phyloP scores from a whole-genome alignment of 2,113 vertebrate genomes.

The Cryptotis parvus region DNA sequence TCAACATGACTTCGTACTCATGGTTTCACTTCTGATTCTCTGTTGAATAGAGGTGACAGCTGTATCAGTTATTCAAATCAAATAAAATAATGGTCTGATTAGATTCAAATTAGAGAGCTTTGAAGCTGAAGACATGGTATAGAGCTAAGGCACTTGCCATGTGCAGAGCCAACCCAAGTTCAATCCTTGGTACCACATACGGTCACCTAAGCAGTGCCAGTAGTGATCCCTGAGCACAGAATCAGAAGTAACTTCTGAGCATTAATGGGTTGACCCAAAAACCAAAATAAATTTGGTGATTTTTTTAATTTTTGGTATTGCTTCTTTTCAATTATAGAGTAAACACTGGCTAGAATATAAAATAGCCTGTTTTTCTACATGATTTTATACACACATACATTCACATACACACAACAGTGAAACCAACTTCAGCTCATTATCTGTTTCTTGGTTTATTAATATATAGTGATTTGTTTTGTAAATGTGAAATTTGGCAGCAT shows the following conservation, averaged over 20 bases:
- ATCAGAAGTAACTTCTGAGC: no score
- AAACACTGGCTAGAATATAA: slow-evolving; percentile 40
- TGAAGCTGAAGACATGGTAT: background rate
- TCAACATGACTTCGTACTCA: slow-evolving; percentile 33
- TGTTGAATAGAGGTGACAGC: slow-evolving; percentile 11
- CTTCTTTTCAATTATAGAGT: slow-evolving; percentile 28
- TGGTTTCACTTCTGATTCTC: slow-evolving; percentile 18
- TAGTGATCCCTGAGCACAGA: no score
- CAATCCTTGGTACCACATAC: no score
- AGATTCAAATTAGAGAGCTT: slow-evolving; percentile 31
- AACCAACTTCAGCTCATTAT: slow-evolving; percentile 1
- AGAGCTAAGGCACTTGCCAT: no score
- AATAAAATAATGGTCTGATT: slow-evolving; percentile 35
- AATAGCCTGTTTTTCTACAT: slow-evolving; percentile 50
- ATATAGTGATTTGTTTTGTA: slow-evolving; percentile 1
- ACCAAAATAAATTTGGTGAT: no score
- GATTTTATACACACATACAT: background rate
- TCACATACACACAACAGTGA: background rate
- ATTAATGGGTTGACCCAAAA: no score
- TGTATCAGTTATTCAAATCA: background rate
- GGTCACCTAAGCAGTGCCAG: no score
- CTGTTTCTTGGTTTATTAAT: background rate
- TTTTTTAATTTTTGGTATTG: background rate
- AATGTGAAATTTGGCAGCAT: slow-evolving; percentile 49
- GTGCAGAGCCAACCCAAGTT: no score